Percentiles rank a stretch among this genome's conserved stretches.
phyloP scores from a whole-genome alignment of 2,113 vertebrate genomes.

The Cebus imitator region DNA sequence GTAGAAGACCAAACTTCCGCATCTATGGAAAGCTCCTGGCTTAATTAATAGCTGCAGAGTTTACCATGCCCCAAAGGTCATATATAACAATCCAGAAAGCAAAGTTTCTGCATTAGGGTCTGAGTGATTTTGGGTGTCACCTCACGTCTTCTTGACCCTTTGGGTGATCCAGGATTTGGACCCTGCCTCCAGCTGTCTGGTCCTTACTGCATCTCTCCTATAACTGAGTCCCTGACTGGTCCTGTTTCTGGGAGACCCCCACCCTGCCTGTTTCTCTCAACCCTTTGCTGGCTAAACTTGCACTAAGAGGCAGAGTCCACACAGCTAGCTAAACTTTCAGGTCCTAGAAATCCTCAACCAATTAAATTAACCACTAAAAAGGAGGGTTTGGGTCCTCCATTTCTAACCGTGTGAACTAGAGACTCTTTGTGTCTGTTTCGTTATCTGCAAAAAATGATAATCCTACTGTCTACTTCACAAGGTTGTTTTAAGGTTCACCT shows the following conservation, averaged over 20 bases:
- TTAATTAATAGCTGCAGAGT: background rate
- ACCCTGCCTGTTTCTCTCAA: background rate
- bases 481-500: background rate
- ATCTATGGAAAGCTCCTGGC: background rate
- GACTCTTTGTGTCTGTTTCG: background rate
- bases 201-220: background rate
- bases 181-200: too few species aligned
- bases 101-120: background rate
- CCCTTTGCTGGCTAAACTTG: background rate
- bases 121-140: background rate
- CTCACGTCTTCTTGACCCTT: background rate
- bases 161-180: background rate
- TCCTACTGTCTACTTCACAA: background rate
- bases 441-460: background rate
- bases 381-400: background rate
- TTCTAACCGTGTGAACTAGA: background rate
- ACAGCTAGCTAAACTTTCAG: background rate
- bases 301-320: background rate
- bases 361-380: background rate
- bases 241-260: background rate
- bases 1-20: background rate
- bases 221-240: background rate
- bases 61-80: background rate
- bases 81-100: background rate
- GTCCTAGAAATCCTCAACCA: background rate